Evolutionary conservation across 2,888 invertebrate genomes (phyloP), one percentile per base, ranked within the genome.

Genomic region (Cheilosia soror): DNA sequence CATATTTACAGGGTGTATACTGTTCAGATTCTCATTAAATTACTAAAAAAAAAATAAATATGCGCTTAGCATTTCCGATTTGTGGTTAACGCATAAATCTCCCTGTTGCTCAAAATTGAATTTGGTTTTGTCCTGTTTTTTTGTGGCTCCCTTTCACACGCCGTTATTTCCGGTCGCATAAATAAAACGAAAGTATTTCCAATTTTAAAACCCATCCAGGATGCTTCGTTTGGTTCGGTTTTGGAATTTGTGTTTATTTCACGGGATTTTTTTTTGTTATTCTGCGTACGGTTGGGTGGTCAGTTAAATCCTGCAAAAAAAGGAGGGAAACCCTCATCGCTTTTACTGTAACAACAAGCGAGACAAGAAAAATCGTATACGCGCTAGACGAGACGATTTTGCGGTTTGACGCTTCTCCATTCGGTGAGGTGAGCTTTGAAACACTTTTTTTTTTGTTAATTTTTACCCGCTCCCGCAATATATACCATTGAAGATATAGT

Each of bases 391-490:
- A 71, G 55, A 79, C 58, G 75, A 75, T 81, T 80, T 87, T 79
- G 84, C 73, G 87, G 87, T 87, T 84, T 87, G 79, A 87, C 87
- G 81, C 87, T 79, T 79, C 55, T 29, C 55, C 25, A 49, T 57
- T 63, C 29, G 11, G 3, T 25, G 58, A 65, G 37, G 25, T 71
- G 47, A 53, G 31, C 5, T 37, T 63, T 33, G 71, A 31, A 79
- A 44, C 20, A 15, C 47, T 42, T 49, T 51, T 29, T 75, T 82
- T 69, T 62, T 53, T 60, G 40, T 44, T 15, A 3, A 40, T 3
- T 13, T 5, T 11, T 3, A 57, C 9, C 11, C 42, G 3, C 60
- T 62, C 27, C 51, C 25, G 6, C 27, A 44, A 53, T 58, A n/a
- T n/a, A n/a, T n/a, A 42, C 20, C 42, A 49, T 62, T 40, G 40